phyloP scores from a whole-genome alignment of 2,113 vertebrate species.

The Synodontis membranacea region DNA sequence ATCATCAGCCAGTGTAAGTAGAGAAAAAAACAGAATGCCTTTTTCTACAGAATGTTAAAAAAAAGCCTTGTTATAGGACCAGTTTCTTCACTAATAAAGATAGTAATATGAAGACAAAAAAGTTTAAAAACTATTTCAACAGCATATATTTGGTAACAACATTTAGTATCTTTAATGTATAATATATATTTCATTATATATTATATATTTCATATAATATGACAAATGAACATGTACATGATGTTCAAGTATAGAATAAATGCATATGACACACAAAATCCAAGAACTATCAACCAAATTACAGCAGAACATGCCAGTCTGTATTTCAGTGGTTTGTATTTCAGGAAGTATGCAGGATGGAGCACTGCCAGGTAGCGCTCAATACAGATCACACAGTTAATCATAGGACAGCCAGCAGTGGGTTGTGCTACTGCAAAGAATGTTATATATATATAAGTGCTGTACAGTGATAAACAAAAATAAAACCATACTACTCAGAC shows the following conservation, averaged over 20 bases:
- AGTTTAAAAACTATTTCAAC: not conserved
- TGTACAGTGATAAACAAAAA: not conserved
- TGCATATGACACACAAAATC: not conserved
- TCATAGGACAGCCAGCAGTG: constrained; percentile 30
- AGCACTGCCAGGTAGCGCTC: constrained; percentile 25
- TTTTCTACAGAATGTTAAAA: not conserved
- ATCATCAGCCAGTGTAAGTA: not conserved
- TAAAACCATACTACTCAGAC: not conserved
- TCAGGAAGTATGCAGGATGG: constrained; percentile 43
- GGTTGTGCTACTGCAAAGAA: not conserved
- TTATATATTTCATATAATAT: no score
- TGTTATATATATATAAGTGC: no score
- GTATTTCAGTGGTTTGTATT: constrained; percentile 47
- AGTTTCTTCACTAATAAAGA: not conserved
- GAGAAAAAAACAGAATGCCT: not conserved
- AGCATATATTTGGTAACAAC: no score
- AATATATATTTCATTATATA: no score
- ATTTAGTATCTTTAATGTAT: no score
- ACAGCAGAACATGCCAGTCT: constrained; percentile 18
- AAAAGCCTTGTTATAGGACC: not conserved
- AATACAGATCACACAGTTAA: constrained; percentile 32
- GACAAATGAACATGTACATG: not conserved
- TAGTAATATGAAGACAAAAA: not conserved
- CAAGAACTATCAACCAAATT: constrained; percentile 2
- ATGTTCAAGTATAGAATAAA: not conserved